A percentile compares a stretch with the other conserved stretches of the same genome.
These are phyloP conservation scores for Trachymyrmex septentrionalis DNA, from an alignment of 1,140 invertebrate genomes.

Conservation along the genomic window DNA sequence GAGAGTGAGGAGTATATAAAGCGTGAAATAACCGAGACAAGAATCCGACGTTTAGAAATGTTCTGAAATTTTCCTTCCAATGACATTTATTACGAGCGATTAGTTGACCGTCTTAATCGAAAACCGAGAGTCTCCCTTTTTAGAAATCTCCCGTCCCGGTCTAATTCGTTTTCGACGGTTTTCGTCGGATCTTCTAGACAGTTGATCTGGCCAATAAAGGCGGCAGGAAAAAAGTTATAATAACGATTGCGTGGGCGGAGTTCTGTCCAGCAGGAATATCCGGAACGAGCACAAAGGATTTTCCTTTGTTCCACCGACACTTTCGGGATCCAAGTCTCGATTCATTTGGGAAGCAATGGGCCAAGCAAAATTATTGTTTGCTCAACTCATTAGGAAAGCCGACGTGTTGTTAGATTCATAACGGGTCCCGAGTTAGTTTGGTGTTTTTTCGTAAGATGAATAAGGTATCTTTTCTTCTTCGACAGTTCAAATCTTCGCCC, in stretches of 20 bases:
- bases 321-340: conserved; percentile 17
- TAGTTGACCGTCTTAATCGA: not conserved
- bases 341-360: conserved; percentile 14
- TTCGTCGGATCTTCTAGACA: conserved; percentile 48
- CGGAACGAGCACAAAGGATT: conserved; percentile 64
- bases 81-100: not conserved
- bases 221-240: conserved; percentile 67
- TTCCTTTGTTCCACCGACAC: conserved; percentile 72
- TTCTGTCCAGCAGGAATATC: conserved; percentile 56
- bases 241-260: conserved; percentile 73
- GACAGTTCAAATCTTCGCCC: not conserved
- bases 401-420: conserved; percentile 76
- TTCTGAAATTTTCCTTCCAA: not conserved
- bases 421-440: conserved; percentile 42
- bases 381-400: conserved; percentile 77
- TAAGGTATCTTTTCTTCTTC: not conserved
- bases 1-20: not conserved
- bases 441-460: not conserved
- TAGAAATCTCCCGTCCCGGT: conserved; percentile 6
- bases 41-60: not conserved
- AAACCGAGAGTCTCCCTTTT: not conserved
- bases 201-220: conserved; percentile 57
- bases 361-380: conserved; percentile 69
- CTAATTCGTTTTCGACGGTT: conserved; percentile 50
- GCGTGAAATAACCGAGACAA: not conserved